Percentiles rank a stretch among this genome's conserved stretches.
These are phyloP conservation scores for Temnothorax rugatulus DNA, from an alignment of 2,888 invertebrate species.

Conservation along the genomic window DNA sequence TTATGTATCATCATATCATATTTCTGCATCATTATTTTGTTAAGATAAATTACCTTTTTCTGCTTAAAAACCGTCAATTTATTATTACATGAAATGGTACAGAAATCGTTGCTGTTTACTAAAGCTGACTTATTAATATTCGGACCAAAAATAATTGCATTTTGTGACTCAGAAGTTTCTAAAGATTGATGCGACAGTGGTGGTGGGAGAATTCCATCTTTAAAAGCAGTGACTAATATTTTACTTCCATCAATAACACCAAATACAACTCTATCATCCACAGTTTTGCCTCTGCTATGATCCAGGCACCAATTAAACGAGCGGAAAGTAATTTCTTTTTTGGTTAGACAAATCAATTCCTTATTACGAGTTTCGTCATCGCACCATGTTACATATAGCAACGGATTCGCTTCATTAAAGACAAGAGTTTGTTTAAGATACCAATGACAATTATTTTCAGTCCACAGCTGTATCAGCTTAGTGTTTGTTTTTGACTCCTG, in stretches of 20 bases:
- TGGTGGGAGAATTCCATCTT: slow-evolving; percentile 92
- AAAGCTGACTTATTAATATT: slow-evolving; percentile 65
- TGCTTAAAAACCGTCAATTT: slow-evolving; percentile 78
- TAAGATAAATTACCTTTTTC: slow-evolving; percentile 71
- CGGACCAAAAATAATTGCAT: slow-evolving; percentile 89
- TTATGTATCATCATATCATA: background rate
- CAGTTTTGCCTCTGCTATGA: slow-evolving; percentile 87
- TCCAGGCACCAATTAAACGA: slow-evolving; percentile 90
- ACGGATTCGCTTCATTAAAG: slow-evolving; percentile 87
- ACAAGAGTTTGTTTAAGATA: slow-evolving; percentile 92
- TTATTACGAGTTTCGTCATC: slow-evolving; percentile 87
- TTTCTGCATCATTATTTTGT: slow-evolving; percentile 11
- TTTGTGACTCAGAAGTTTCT: slow-evolving; percentile 87
- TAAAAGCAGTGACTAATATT: slow-evolving; percentile 91
- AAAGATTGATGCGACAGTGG: slow-evolving; percentile 91
- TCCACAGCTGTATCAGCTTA: slow-evolving; percentile 89
- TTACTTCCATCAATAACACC: slow-evolving; percentile 93
- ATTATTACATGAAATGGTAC: slow-evolving; percentile 79
- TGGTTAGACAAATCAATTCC: slow-evolving; percentile 88
- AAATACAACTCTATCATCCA: slow-evolving; percentile 89
- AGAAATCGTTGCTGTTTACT: slow-evolving; percentile 85
- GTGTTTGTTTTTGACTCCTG: slow-evolving; percentile 76
- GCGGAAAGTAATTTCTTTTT: slow-evolving; percentile 87
- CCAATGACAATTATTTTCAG: slow-evolving; percentile 96
- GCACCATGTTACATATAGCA: slow-evolving; percentile 88